Conservation (phyloP, 2,797 vertebrate genomes). For the Prunella strophiata region DNA sequence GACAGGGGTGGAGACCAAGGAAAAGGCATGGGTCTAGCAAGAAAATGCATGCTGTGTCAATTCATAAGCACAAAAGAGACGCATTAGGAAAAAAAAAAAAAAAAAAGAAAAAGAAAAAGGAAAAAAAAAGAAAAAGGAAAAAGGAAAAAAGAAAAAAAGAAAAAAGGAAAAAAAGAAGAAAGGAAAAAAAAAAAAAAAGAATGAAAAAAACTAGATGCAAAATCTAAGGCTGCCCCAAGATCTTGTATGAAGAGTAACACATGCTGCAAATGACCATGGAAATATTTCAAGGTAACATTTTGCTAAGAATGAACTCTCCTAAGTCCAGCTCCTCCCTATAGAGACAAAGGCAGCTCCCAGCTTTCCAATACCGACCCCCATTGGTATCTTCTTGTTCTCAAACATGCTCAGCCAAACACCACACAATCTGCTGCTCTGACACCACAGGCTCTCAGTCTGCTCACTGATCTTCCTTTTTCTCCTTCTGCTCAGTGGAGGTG, state of each 20-base stretch:
- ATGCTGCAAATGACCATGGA: neutral
- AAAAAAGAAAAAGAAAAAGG: fast-evolving
- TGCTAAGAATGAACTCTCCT: neutral
- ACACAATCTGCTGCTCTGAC: neutral
- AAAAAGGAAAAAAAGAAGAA: fast-evolving
- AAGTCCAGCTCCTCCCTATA: neutral
- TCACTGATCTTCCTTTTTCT: neutral
- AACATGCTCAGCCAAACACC: neutral
- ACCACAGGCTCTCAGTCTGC: neutral
- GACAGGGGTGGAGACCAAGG: slow-evolving; percentile 73
- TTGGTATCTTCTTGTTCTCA: neutral
- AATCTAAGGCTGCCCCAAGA: slow-evolving; percentile 4
- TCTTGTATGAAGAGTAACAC: neutral
- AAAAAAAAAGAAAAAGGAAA: fast-evolving
- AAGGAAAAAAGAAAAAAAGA: neutral
- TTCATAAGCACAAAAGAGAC: slow-evolving; percentile 62
- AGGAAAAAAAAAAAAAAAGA: fast-evolving
- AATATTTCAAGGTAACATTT: neutral
- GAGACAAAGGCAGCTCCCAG: neutral
- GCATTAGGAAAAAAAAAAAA: neutral
- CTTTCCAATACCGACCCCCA: neutral
- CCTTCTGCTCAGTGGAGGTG: neutral
- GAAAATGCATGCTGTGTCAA: slow-evolving; percentile 64
- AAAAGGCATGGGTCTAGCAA: slow-evolving; percentile 66
- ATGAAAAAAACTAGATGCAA: neutral